Base-by-base conservation (phyloP, 2,113 vertebrate genomes). In the Cinclus mexicanus region DNA sequence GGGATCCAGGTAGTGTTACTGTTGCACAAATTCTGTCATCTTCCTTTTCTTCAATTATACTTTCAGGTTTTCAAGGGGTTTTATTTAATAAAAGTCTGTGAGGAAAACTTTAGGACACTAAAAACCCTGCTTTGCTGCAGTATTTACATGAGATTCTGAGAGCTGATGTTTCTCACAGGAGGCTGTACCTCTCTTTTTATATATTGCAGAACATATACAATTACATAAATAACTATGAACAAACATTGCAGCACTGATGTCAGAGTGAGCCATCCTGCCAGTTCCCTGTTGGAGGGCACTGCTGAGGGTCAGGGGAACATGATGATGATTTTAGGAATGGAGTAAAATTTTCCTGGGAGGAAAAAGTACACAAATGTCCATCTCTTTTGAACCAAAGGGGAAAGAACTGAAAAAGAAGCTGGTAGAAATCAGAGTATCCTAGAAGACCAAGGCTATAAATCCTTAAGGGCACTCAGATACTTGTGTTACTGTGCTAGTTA, bases 61-160 rank as follows among this genome's bases (percentile, higher is more conserved):
- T 28, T 50, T 2, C 16, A 29, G 8, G 12, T 21, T 0, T 81
- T 12, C 1, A 4, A 6, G 4, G 1, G 0, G 2, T 8, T 50
- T 70, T 35, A 31, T 18, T 23, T 3, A 6, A 33, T 67, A 23
- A 59, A 65, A 47, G 2, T 9, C 4, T 21, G 1, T 52, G 11
- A 83, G n/a, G 11, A 78, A 69, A 14, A 42, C 4, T 64, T 78
- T 42, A 74, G 13, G 17, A 42, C 14, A 35, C 11, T 13, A 64
- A 53, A 64, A 44, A 41, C 14, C 29, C 29, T 49, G 16, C 4
- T 79, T 76, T 83, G 2, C 33, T 72, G 35, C 0, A 0, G 39
- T 76, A 68, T 76, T 92, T 44, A 47, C 29, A n/a, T 0, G 4
- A 37, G 15, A 7, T 47, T 80, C 14, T 64, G 23, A 12, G 13